Evolutionary conservation across 2,888 invertebrate genomes (phyloP).

Genomic region (Caenorhabditis sinica): DNA sequence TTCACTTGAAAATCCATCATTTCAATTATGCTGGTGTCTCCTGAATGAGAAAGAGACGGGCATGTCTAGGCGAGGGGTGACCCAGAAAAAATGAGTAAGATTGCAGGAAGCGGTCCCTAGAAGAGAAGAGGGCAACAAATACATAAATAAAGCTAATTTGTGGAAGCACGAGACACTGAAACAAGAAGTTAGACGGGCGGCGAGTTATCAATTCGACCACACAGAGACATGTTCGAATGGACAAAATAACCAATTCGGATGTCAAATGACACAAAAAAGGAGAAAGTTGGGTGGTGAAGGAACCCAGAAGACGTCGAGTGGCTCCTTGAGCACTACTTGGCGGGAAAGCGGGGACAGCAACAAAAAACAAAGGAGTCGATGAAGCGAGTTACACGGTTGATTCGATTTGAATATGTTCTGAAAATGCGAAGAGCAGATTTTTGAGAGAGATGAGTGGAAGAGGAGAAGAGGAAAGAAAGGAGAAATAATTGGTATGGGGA

Average conservation of each 20-base stretch:
- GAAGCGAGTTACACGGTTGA: conserved; percentile 65
- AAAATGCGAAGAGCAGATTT: conserved; percentile 34
- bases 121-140: conserved; percentile 7
- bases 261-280: conserved; percentile 28
- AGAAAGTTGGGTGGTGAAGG: conserved; percentile 10
- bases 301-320: conserved; percentile 38
- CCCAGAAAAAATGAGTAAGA: conserved; percentile 20
- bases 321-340: conserved; percentile 49
- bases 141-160: conserved; percentile 45
- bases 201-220: conserved; percentile 34
- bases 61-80: not conserved
- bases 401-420: conserved; percentile 64
- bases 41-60: conserved; percentile 8
- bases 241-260: not conserved
- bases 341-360: conserved; percentile 16
- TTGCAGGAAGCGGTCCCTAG: conserved; percentile 35
- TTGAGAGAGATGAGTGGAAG: conserved; percentile 18
- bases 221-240: conserved; percentile 31
- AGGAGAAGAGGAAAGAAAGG: not conserved
- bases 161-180: conserved; percentile 27
- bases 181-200: conserved; percentile 3
- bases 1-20: conserved; percentile 25
- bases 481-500: conserved; percentile 41
- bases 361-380: conserved; percentile 61
- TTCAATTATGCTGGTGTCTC: conserved; percentile 19